Base-by-base conservation (phyloP, 2,797 vertebrate genomes). In the Columba guinea region DNA sequence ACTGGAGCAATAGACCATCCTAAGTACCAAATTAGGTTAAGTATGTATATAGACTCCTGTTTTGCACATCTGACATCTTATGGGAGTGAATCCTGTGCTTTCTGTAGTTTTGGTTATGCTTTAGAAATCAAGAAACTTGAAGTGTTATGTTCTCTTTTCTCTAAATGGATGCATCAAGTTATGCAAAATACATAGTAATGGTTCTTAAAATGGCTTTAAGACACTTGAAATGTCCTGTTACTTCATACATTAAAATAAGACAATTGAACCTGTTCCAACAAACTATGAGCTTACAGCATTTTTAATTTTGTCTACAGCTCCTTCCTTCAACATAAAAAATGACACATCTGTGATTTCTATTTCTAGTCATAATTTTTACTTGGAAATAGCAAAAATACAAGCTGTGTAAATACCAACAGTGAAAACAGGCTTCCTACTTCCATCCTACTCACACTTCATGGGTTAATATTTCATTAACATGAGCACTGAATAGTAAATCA, bases 281-380 rank as follows among this genome's bases (percentile, higher is more conserved):
- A 94, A 87, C 63, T 80, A 21, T 67, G 87, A 95, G 83, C 64
- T 83, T 63, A 13, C 17, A 85, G 22, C 12, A 19, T 49, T 90
- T 92, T 84, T 74, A 70, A 80, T 68, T 64, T 80, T 85, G 53
- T 81, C 55, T 67, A 32, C 68, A 68, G 59, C 32, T 89, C 52
- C 37, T 92, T 94, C 78, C 73, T 69, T 74, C 46, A 65, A 10
- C 35, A 56, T 13, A 28, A 87, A 74, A 90, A 71, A 35, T 23
- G 34, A 53, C 76, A 53, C n/a, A 56, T 52, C 62, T 51, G 37
- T 35, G 48, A 17, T 70, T 93, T 82, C 56, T 73, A 64, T 44
- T 84, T 92, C 83, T 80, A 91, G 59, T 13, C 48, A 30, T 51
- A 69, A 63, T 83, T 95, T 95, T 82, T 69, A 62, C 64, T 87